Evolutionary conservation across 2,113 vertebrate genomes (phyloP).

Genomic region (Rhombomys opimus): DNA sequence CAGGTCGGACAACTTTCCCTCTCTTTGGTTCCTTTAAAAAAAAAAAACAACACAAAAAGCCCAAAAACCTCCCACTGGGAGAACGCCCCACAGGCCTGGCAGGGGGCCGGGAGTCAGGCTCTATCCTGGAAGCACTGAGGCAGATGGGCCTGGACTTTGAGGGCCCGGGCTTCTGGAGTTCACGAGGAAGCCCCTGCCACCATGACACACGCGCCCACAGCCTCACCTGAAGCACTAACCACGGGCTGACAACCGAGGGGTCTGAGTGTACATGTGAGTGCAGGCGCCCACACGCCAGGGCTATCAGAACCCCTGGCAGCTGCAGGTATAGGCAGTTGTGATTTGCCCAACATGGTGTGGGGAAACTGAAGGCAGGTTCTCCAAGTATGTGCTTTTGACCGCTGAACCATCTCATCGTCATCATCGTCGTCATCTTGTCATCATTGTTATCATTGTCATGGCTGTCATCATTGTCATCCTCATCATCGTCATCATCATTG

Average conservation of each 20-base stretch:
- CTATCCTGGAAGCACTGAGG: background rate
- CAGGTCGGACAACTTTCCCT: slow-evolving; percentile 27
- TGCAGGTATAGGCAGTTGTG: background rate
- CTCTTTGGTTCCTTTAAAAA: background rate
- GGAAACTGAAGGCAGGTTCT: background rate
- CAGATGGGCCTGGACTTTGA: background rate
- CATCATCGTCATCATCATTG: too few relatives aligned
- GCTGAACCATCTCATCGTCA: background rate
- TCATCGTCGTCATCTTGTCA: too few relatives aligned
- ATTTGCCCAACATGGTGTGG: background rate
- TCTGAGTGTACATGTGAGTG: too few relatives aligned
- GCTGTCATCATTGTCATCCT: too few relatives aligned
- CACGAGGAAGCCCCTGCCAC: background rate
- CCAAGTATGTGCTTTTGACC: background rate
- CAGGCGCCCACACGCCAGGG: background rate
- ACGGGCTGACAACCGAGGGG: too few relatives aligned
- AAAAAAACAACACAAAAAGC: too few relatives aligned
- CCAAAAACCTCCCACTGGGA: slow-evolving; percentile 38
- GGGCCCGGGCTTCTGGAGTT: background rate
- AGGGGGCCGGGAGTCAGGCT: background rate
- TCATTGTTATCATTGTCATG: too few relatives aligned
- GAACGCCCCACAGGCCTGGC: background rate
- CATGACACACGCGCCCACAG: background rate
- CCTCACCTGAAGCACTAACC: background rate
- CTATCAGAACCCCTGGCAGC: background rate